Evolutionary conservation across 2,113 vertebrate genomes (phyloP).

Genomic region (Pionites leucogaster): DNA sequence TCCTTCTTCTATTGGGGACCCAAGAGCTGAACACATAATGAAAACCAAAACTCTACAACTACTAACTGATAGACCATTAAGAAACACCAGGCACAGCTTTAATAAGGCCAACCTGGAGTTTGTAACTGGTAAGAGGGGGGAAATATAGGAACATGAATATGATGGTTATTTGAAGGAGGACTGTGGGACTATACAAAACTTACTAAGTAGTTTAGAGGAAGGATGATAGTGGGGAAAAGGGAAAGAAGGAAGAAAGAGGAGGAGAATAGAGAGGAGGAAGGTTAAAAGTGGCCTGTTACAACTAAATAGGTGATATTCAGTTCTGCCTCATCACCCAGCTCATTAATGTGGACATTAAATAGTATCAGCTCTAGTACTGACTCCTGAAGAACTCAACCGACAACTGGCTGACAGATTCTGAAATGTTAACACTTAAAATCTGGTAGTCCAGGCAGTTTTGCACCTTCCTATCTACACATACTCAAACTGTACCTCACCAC

Average conservation of each 20-base stretch:
- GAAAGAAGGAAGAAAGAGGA: neutral
- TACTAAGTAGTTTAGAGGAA: neutral
- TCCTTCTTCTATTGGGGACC: neutral
- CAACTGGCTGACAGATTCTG: neutral
- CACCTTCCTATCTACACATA: neutral
- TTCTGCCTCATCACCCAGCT: neutral
- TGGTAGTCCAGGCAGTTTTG: neutral
- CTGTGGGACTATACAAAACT: neutral
- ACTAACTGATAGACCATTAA: neutral
- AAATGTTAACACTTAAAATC: neutral
- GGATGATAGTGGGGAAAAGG: neutral
- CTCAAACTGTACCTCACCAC: neutral
- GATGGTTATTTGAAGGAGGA: neutral
- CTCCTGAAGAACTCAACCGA: rapidly evolving
- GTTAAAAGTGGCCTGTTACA: neutral
- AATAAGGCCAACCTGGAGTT: neutral
- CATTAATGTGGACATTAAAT: neutral
- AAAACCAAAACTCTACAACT: neutral
- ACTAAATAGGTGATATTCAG: neutral
- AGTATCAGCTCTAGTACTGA: neutral
- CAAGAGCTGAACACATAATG: neutral
- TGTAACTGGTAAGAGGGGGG: neutral
- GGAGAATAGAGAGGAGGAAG: neutral
- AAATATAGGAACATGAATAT: neutral
- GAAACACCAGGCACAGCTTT: neutral